Conservation (phyloP, 1,140 invertebrate genomes). For the Pachyrhynchus sulphureomaculatus region DNA sequence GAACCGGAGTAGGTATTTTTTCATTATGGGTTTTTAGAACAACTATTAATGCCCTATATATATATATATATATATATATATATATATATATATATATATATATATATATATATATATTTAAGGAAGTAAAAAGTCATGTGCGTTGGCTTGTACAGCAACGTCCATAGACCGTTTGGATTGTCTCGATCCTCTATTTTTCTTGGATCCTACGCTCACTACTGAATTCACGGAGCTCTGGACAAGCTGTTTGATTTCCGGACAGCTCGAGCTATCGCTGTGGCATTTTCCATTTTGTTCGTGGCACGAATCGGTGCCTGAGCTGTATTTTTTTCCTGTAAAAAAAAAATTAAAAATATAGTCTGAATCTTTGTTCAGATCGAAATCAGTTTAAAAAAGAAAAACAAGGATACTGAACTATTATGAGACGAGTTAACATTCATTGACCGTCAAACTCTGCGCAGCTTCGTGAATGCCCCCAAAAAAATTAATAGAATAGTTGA, state of each 20-base stretch:
- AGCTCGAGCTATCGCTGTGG: conserved; percentile 47
- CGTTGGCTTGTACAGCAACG: conserved; percentile 60
- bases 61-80: no score
- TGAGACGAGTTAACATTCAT: no score
- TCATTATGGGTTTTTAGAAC: no score
- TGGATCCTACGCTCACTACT: conserved; percentile 52
- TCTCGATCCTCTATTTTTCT: conserved; percentile 46
- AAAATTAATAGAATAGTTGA: no score
- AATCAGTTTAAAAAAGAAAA: no score
- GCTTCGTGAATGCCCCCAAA: no score
- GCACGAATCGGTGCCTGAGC: conserved; percentile 32
- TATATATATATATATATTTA: background rate
- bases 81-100: no score
- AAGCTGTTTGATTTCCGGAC: conserved; percentile 48
- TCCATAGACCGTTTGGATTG: conserved; percentile 51
- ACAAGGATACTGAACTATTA: no score
- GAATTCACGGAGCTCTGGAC: conserved; percentile 55
- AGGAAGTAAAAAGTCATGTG: conserved; percentile 55
- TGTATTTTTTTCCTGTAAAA: conserved; percentile 31
- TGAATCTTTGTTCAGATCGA: no score
- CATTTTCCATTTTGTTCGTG: conserved; percentile 29
- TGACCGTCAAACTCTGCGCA: no score
- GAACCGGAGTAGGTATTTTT: no score
- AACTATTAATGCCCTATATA: background rate
- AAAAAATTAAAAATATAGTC: no score